Conservation (phyloP, 2,113 vertebrate species). For the Nycticebus coucang region DNA sequence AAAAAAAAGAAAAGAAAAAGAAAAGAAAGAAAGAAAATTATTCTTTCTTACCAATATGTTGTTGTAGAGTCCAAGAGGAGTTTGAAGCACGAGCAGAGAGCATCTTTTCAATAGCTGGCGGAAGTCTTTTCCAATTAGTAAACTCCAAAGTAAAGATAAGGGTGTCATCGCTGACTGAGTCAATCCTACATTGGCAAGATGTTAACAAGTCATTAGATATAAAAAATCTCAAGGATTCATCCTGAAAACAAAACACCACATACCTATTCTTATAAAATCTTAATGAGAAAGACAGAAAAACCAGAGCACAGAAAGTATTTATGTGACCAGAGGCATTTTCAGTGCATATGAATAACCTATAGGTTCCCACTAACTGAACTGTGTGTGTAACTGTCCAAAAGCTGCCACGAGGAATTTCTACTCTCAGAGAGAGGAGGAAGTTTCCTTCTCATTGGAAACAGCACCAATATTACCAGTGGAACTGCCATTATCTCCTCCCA, state of each 20-base stretch:
- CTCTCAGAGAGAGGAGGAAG: background rate
- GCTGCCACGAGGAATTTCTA: background rate
- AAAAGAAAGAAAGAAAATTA: background rate
- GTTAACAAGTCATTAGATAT: slow-evolving; percentile 43
- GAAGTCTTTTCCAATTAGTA: slow-evolving; percentile 90
- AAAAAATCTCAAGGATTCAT: background rate
- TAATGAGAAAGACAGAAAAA: background rate
- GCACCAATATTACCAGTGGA: background rate
- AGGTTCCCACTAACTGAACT: background rate
- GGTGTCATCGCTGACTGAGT: slow-evolving; percentile 79
- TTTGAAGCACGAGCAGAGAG: slow-evolving; percentile 82
- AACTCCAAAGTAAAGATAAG: slow-evolving; percentile 91
- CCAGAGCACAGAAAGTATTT: background rate
- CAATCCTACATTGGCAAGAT: slow-evolving; percentile 81
- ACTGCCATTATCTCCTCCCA: background rate
- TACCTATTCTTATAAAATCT: background rate
- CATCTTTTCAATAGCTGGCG: slow-evolving; percentile 79
- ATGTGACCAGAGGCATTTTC: background rate
- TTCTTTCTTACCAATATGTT: slow-evolving; percentile 85
- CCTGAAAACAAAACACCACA: slow-evolving; percentile 35
- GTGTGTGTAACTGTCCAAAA: background rate
- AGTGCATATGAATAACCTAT: background rate
- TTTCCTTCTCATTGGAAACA: background rate
- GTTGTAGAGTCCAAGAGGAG: slow-evolving; percentile 81
- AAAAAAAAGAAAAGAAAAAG: background rate